Evolutionary conservation across 2,113 vertebrate species (phyloP).

Genomic region (Cyprinus carpio): DNA sequence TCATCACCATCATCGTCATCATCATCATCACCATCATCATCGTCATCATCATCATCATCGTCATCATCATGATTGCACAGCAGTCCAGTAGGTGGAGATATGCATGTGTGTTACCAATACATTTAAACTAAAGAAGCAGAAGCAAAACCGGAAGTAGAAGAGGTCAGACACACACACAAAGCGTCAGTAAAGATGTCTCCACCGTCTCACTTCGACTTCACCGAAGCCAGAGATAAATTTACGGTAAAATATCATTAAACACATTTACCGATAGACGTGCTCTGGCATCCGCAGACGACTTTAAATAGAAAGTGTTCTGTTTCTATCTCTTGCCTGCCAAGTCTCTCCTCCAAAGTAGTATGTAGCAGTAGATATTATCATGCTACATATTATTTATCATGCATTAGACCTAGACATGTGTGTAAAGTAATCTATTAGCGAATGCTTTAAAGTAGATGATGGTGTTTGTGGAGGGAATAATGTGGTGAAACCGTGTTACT

Average conservation of each 20-base stretch:
- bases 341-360: not conserved
- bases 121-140: not conserved
- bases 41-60: no score
- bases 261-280: no score
- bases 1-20: no score
- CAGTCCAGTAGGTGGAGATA: not conserved
- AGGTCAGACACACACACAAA: not conserved
- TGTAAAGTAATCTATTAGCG: not conserved
- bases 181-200: conserved; percentile 72
- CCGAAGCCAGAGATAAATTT: conserved; percentile 76
- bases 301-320: not conserved
- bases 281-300: not conserved
- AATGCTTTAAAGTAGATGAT: not conserved
- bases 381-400: not conserved
- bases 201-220: conserved; percentile 71
- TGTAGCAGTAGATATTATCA: not conserved
- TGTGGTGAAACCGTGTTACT: no score
- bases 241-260: conserved; percentile 59
- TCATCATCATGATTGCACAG: not conserved
- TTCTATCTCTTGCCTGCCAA: not conserved
- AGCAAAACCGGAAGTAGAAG: conserved; percentile 44
- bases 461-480: not conserved
- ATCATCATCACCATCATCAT: no score
- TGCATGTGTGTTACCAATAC: not conserved
- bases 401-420: no score